A percentile compares a stretch with the other conserved stretches of the same genome.
These are phyloP conservation scores for Drosophila nannoptera DNA, from an alignment of 1,140 invertebrate genomes.

Conservation along the genomic window DNA sequence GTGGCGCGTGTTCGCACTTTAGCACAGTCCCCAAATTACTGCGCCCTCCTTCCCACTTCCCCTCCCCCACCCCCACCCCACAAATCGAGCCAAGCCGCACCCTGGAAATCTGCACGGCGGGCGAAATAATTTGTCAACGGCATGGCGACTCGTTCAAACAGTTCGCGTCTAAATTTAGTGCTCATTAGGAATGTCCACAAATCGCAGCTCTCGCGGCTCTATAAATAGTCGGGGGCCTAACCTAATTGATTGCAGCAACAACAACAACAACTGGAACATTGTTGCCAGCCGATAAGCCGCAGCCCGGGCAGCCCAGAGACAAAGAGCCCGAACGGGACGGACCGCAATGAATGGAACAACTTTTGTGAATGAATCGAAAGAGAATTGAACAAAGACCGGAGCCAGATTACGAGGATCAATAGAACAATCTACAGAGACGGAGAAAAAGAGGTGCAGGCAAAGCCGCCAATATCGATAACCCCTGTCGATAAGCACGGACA, in stretches of 20 bases:
- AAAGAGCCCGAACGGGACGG: neutral
- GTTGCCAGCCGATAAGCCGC: slow-evolving; percentile 18
- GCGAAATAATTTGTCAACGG: neutral
- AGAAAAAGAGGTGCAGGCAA: too few relatives aligned
- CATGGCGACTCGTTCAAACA: slow-evolving; percentile 46
- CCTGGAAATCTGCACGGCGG: neutral
- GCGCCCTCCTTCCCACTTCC: too few relatives aligned
- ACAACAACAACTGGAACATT: slow-evolving; percentile 23
- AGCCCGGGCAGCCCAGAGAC: neutral
- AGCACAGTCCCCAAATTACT: slow-evolving; percentile 11
- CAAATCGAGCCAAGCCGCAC: neutral
- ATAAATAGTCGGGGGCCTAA: slow-evolving; percentile 9
- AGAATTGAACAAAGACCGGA: neutral
- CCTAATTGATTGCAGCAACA: slow-evolving; percentile 33
- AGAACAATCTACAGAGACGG: neutral
- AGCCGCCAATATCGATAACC: too few relatives aligned
- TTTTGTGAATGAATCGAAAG: neutral
- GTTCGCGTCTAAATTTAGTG: slow-evolving; percentile 43
- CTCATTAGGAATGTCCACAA: slow-evolving; percentile 30
- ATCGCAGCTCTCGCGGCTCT: slow-evolving; percentile 5
- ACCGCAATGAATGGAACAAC: slow-evolving; percentile 3
- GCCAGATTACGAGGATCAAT: neutral
- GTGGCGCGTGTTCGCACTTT: slow-evolving; percentile 70
- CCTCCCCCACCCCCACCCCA: neutral
- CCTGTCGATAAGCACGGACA: neutral